These are phyloP conservation scores for Leiothrix lutea DNA, from an alignment of 2,113 vertebrate species.

Conservation along the genomic window DNA sequence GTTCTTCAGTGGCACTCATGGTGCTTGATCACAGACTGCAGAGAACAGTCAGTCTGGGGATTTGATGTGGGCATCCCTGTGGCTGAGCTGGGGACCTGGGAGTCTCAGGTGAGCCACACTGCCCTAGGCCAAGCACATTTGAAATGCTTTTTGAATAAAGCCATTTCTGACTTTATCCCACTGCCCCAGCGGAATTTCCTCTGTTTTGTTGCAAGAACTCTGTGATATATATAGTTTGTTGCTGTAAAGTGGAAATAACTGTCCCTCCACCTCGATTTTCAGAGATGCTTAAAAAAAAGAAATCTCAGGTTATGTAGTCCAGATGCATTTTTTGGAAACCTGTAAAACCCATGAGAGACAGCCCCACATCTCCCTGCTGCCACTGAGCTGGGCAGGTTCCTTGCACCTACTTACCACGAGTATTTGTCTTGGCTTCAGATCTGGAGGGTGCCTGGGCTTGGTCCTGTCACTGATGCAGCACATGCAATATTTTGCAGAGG, in stretches of 20 bases:
- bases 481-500: not conserved
- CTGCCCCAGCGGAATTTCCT: not conserved
- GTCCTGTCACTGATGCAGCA: not conserved
- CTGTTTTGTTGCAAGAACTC: not conserved
- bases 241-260: not conserved
- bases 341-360: not conserved
- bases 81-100: not conserved
- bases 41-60: not conserved
- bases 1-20: rapidly evolving
- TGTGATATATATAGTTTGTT: not conserved
- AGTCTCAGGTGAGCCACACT: not conserved
- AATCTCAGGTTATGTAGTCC: not conserved
- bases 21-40: rapidly evolving
- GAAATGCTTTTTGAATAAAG: not conserved
- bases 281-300: not conserved
- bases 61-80: not conserved
- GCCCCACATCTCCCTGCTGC: not conserved
- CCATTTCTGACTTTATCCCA: not conserved
- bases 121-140: not conserved
- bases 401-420: rapidly evolving
- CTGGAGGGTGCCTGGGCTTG: not conserved
- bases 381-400: not conserved
- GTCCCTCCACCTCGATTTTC: not conserved
- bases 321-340: not conserved
- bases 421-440: not conserved